Evolutionary conservation across 2,888 invertebrate species (phyloP).

Genomic region (Deroplatys truncata): DNA sequence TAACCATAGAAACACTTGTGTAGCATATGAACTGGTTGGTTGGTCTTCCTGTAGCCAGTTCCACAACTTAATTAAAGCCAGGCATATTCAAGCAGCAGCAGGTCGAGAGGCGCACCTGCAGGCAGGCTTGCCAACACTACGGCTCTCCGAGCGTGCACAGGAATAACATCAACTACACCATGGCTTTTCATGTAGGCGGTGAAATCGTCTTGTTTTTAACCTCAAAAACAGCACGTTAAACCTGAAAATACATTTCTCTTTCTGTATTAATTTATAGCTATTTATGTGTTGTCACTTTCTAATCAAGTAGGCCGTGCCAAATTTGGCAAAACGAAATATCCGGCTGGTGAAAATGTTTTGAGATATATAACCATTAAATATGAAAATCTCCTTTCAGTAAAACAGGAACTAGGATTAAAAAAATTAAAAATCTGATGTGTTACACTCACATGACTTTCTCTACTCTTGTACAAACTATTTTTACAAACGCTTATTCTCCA

Average conservation of each 20-base stretch:
- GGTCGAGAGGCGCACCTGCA: not conserved
- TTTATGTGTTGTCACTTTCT: not conserved
- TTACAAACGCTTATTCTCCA: too few species aligned
- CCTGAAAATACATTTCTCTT: not conserved
- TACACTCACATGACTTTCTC: too few species aligned
- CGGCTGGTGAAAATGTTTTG: too few species aligned
- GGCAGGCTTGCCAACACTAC: not conserved
- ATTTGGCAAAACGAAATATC: not conserved
- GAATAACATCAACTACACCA: too few species aligned
- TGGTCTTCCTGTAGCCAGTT: not conserved
- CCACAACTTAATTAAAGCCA: not conserved
- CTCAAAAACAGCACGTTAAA: not conserved
- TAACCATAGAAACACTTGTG: too few species aligned
- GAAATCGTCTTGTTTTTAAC: not conserved
- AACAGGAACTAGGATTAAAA: too few species aligned
- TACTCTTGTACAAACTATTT: too few species aligned
- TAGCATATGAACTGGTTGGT: too few species aligned
- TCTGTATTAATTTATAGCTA: not conserved
- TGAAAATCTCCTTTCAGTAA: too few species aligned
- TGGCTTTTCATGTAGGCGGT: not conserved
- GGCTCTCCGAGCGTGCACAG: too few species aligned
- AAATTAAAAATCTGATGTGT: too few species aligned
- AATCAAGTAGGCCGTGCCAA: not conserved
- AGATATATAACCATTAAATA: too few species aligned
- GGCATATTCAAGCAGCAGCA: not conserved